Base-by-base conservation (phyloP, 2,113 vertebrate genomes). In the Uria lomvia region DNA sequence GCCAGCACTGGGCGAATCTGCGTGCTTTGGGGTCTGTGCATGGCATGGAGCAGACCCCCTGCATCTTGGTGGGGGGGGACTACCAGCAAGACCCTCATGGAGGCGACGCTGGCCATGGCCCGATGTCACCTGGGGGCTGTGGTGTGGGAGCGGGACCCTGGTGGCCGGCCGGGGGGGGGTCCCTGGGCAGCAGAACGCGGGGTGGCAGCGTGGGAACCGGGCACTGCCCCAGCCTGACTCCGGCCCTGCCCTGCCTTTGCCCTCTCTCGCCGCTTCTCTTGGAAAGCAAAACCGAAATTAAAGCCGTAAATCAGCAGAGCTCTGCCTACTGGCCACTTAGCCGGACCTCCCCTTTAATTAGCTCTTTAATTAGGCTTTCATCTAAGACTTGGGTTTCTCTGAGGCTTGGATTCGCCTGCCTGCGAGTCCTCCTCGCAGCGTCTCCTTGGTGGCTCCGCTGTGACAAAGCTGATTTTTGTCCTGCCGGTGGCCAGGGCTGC, bases 311-410 rank as follows among this genome's bases (percentile, higher is more conserved):
- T 67, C 94, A 91, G 86, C 63, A 52, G 82, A 49, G 94, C 83
- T 96, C 86, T 88, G 92, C 90, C 79, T 67, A 49, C 88, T 26
- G 96, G 91, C 95, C 92, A 19, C 92, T 78, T 47, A 77, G 92
- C 88, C 0, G 0, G 88, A 43, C 76, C 80, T 97, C 88, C 91
- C 94, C 38, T 97, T 96, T 97, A 95, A 97, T 97, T 96, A 97
- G 86, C 84, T 86, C 74, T 67, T 92, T 97, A 95, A 97, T 95
- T 81, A 95, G 79, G 60, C 92, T 94, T 91, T 94, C 95, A 94
- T 91, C 83, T 93, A 12, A 38, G 65, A 3, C 86, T 71, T 2
- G 3, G 72, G 40, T 92, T 87, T 92, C 89, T 89, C 84, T 3
- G 3, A 74, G 91, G 91, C 76, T 94, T 12, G 12, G 72, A 74